phyloP scores from a whole-genome alignment of 37 sponge, comb jelly and placozoan genomes.

The Oopsacas minuta region DNA sequence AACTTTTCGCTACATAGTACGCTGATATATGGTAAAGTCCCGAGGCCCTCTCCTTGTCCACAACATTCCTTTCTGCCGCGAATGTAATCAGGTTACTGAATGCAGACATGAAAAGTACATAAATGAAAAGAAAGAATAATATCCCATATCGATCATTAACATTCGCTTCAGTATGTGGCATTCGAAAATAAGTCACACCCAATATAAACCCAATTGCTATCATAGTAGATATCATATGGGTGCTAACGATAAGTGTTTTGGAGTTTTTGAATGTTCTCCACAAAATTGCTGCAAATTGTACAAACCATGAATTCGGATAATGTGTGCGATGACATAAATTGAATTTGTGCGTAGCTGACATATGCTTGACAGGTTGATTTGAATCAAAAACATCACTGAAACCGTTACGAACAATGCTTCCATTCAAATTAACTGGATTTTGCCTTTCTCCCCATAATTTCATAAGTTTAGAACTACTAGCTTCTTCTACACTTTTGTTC shows the following conservation, averaged over 20 bases:
- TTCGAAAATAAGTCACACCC: constrained; percentile 53
- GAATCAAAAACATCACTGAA: not conserved
- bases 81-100: constrained; percentile 21
- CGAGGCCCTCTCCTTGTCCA: constrained; percentile 41
- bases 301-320: not conserved
- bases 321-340: not conserved
- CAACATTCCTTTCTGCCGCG: constrained; percentile 28
- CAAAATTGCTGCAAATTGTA: not conserved
- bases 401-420: not conserved
- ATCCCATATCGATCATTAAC: constrained; percentile 30
- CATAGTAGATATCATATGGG: not conserved
- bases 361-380: not conserved
- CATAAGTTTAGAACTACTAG: not conserved
- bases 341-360: not conserved
- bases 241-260: not conserved
- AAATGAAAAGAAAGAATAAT: not conserved
- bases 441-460: not conserved
- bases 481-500: not conserved
- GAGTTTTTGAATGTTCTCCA: constrained; percentile 13
- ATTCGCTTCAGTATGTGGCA: constrained; percentile 29
- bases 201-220: constrained; percentile 22
- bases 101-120: not conserved
- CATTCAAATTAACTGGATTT: not conserved
- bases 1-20: constrained; percentile 56
- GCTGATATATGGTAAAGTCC: constrained; percentile 57